A percentile compares a stretch with the other conserved stretches of the same genome.
phyloP scores from a whole-genome alignment of 2,888 invertebrate genomes.

The Trichogramma evanescens region DNA sequence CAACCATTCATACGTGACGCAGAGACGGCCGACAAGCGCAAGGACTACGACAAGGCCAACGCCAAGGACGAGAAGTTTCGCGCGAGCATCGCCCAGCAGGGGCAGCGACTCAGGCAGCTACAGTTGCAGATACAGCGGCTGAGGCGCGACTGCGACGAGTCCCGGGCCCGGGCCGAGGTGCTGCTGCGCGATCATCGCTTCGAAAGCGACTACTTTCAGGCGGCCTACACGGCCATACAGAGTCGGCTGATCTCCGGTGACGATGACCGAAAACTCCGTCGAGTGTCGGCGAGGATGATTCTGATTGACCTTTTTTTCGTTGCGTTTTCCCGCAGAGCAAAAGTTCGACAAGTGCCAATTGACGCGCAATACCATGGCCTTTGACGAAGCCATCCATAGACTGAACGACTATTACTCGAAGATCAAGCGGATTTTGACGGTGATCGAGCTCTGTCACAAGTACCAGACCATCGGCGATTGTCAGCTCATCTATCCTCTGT shows the following conservation, averaged over 20 bases:
- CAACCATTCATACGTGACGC: no score
- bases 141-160: constrained; percentile 23
- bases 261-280: no score
- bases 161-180: constrained; percentile 12
- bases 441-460: constrained; percentile 33
- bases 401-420: constrained; percentile 27
- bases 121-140: constrained; percentile 27
- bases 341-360: constrained; percentile 28
- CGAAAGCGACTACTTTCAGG: constrained; percentile 29
- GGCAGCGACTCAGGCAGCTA: constrained; percentile 24
- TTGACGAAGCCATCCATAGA: constrained; percentile 24
- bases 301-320: neutral
- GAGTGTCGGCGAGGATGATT: neutral
- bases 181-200: constrained; percentile 24
- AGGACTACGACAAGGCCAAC: constrained; percentile 28
- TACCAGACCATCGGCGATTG: constrained; percentile 35
- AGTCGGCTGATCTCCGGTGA: constrained; percentile 29
- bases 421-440: constrained; percentile 27
- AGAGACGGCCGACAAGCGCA: constrained; percentile 24
- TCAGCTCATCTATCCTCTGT: constrained; percentile 21
- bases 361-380: constrained; percentile 26
- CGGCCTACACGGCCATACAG: constrained; percentile 25
- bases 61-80: constrained; percentile 32
- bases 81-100: constrained; percentile 28
- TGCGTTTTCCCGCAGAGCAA: constrained; percentile 26